phyloP scores from a whole-genome alignment of 2,113 vertebrate species.

The Lamprotornis superbus region DNA sequence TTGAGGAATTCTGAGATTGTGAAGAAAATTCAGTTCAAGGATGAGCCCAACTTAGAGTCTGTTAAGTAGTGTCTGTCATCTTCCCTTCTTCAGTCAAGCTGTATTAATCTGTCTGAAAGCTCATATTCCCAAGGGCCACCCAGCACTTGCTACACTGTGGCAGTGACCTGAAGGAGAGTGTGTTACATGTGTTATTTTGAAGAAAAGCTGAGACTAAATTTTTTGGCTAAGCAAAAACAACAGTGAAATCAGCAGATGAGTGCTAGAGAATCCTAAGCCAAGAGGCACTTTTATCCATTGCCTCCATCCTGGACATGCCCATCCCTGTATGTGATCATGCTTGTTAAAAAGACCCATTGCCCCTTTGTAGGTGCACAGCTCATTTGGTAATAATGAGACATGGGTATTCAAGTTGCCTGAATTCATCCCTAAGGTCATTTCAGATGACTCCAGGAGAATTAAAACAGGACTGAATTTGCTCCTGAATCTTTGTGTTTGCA shows the following conservation, averaged over 20 bases:
- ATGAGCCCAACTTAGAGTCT: background rate
- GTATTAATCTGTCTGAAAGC: conserved; percentile 67
- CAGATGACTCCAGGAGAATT: background rate
- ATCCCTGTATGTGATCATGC: accelerated
- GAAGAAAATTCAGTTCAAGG: conserved; percentile 13
- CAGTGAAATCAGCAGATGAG: background rate
- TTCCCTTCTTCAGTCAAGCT: conserved; percentile 45
- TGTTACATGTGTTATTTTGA: conserved; percentile 1
- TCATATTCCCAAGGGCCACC: conserved; percentile 28
- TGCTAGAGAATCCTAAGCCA: background rate
- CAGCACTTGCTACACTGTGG: background rate
- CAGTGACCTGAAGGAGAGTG: conserved; percentile 47
- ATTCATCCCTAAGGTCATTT: background rate
- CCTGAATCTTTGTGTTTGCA: background rate
- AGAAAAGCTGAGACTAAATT: background rate
- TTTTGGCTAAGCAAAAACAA: background rate
- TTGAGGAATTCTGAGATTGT: background rate
- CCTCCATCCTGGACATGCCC: background rate
- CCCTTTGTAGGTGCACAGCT: background rate
- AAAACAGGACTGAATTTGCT: background rate
- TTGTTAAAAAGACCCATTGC: background rate
- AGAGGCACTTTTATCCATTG: background rate
- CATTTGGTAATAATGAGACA: background rate
- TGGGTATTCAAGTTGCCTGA: background rate
- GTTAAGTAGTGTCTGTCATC: conserved; percentile 33